These are phyloP conservation scores for Andrena fulva DNA, from an alignment of 2,888 invertebrate species.

Conservation along the genomic window DNA sequence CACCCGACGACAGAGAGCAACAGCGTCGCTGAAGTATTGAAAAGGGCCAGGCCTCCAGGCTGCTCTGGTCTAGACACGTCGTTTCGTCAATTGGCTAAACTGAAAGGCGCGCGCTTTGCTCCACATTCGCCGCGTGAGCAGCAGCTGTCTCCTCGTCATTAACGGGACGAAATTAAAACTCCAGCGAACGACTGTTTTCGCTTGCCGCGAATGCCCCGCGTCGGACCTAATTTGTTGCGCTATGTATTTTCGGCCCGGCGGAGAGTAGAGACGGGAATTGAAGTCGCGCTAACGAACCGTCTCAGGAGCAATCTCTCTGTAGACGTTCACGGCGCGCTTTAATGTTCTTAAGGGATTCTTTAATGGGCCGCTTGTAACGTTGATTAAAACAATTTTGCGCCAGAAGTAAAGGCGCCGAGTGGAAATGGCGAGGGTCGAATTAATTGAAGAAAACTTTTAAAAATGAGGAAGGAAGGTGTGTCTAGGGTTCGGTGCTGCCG, in stretches of 20 bases:
- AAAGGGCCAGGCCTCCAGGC: conserved; percentile 1
- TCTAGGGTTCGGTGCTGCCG: too few relatives aligned
- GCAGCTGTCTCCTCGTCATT: conserved; percentile 58
- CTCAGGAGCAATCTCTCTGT: not conserved
- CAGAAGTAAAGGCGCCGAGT: not conserved
- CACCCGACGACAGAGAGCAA: conserved; percentile 67
- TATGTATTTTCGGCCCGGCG: conserved; percentile 39
- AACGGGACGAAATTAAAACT: conserved; percentile 63
- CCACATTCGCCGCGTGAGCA: conserved; percentile 42
- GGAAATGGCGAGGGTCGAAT: not conserved
- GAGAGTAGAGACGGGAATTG: conserved; percentile 1
- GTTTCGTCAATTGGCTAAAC: conserved; percentile 76
- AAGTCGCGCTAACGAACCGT: conserved; percentile 12
- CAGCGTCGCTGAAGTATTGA: not conserved
- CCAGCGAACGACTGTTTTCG: conserved; percentile 41
- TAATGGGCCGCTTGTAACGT: not conserved
- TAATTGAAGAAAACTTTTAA: not conserved
- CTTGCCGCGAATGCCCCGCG: conserved; percentile 32
- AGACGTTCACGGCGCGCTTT: not conserved
- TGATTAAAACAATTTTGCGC: not conserved
- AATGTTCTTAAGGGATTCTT: not conserved
- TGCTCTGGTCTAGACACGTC: conserved; percentile 18
- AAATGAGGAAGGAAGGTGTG: not conserved
- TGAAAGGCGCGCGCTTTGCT: conserved; percentile 70
- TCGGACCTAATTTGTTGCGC: conserved; percentile 7